These are phyloP conservation scores for Drosophila mulleri DNA, from an alignment of 2,888 invertebrate species.

Conservation along the genomic window DNA sequence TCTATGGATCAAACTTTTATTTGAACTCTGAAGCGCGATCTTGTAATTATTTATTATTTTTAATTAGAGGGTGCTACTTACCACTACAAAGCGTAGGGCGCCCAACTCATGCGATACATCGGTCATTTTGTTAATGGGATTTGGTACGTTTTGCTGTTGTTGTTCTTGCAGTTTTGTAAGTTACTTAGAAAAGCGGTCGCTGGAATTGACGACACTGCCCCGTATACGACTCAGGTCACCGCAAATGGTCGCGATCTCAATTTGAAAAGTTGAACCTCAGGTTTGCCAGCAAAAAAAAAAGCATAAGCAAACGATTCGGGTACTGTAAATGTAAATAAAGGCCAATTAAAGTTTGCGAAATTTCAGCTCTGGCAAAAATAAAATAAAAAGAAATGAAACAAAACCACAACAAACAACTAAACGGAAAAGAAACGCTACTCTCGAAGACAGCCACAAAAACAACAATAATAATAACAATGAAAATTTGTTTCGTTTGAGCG, in stretches of 20 bases:
- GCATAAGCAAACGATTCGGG: constrained; percentile 5
- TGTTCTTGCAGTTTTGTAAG: constrained; percentile 46
- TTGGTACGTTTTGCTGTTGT: constrained; percentile 46
- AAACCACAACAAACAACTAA: constrained; percentile 42
- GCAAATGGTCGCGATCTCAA: constrained; percentile 31
- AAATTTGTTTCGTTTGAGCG: constrained; percentile 70
- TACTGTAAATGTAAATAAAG: constrained; percentile 53
- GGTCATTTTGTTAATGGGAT: constrained; percentile 74
- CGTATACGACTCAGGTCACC: constrained; percentile 27
- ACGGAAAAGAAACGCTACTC: constrained; percentile 56
- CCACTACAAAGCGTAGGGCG: constrained; percentile 84
- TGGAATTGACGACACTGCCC: constrained; percentile 23
- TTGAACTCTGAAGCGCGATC: neutral
- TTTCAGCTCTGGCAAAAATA: constrained; percentile 27
- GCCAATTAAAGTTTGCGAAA: constrained; percentile 57
- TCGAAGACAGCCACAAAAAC: constrained; percentile 19
- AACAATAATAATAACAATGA: constrained; percentile 65
- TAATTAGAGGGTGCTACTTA: constrained; percentile 67
- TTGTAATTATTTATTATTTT: too few species aligned
- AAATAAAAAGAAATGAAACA: constrained; percentile 16
- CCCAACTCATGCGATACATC: constrained; percentile 85
- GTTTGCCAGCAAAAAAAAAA: constrained; percentile 23
- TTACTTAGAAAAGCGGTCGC: constrained; percentile 33
- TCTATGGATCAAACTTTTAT: neutral
- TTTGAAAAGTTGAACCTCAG: constrained; percentile 26